A percentile compares a stretch with the other conserved stretches of the same genome.
These are phyloP conservation scores for Pangasius mekongensis DNA, from an alignment of 2,797 vertebrate genomes.

Conservation along the genomic window DNA sequence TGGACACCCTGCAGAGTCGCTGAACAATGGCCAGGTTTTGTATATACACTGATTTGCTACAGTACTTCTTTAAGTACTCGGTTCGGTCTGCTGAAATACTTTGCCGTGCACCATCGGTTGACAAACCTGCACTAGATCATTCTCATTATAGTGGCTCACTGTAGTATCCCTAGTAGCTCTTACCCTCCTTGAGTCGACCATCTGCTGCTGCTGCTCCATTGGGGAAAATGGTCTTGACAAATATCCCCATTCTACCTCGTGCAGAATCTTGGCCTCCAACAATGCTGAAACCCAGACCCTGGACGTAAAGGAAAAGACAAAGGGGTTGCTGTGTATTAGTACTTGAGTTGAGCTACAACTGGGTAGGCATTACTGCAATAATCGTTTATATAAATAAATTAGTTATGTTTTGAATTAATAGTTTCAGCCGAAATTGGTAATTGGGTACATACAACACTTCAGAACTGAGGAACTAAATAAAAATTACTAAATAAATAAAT, in stretches of 20 bases:
- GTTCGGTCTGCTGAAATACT: neutral
- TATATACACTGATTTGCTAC: neutral
- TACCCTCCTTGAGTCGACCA: slow-evolving; percentile 89
- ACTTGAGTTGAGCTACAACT: neutral
- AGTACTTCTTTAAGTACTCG: neutral
- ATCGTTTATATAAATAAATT: neutral
- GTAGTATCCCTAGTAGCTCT: neutral
- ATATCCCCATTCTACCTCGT: slow-evolving; percentile 95
- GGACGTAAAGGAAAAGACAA: neutral
- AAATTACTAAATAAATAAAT: neutral
- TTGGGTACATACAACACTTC: neutral
- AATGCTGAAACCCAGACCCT: slow-evolving; percentile 96
- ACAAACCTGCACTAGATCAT: neutral
- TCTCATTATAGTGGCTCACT: neutral
- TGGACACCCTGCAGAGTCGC: neutral
- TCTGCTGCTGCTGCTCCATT: slow-evolving; percentile 92
- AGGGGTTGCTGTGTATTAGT: neutral
- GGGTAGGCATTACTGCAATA: neutral
- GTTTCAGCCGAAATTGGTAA: neutral
- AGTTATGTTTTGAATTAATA: neutral
- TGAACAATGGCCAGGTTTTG: neutral
- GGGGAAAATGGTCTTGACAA: slow-evolving; percentile 95
- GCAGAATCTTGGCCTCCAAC: slow-evolving; percentile 95
- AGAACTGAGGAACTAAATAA: neutral
- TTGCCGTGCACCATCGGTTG: neutral